Conservation (phyloP, 1,140 invertebrate genomes). For the Pygmarrhopalites habei region DNA sequence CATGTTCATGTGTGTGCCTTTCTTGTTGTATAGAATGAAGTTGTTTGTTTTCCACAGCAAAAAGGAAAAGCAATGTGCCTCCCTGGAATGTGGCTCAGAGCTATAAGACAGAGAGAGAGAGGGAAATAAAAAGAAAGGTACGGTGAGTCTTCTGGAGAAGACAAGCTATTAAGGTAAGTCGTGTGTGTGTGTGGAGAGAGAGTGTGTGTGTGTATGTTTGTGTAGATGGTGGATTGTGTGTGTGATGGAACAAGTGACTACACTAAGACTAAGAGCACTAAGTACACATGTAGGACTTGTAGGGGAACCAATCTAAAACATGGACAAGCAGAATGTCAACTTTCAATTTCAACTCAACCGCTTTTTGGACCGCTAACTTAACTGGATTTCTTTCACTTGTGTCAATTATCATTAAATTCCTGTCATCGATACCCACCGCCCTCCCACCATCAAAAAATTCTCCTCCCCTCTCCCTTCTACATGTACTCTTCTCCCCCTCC, state of each 20-base stretch:
- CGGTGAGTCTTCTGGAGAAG: not conserved
- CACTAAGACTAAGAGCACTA: too few relatives aligned
- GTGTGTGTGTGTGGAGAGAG: not conserved
- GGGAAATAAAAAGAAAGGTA: too few relatives aligned
- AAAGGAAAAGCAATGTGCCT: not conserved
- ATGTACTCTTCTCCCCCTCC: too few relatives aligned
- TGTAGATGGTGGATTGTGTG: too few relatives aligned
- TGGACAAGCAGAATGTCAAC: conserved; percentile 7
- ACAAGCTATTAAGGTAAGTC: conserved; percentile 4
- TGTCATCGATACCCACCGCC: conserved; percentile 19
- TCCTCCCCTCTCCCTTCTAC: too few relatives aligned
- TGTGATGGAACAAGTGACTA: too few relatives aligned
- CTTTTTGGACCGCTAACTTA: conserved; percentile 6
- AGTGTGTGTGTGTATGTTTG: not conserved
- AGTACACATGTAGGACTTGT: too few relatives aligned
- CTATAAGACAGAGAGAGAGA: too few relatives aligned
- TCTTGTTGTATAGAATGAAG: too few relatives aligned
- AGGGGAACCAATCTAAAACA: conserved; percentile 1
- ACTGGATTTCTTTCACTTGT: conserved; percentile 19
- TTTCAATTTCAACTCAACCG: conserved; percentile 4
- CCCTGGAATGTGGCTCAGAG: too few relatives aligned
- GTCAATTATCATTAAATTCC: conserved; percentile 27
- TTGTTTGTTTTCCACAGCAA: too few relatives aligned
- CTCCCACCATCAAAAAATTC: not conserved
- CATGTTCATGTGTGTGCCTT: too few relatives aligned